Base-by-base conservation (phyloP, 1,140 invertebrate species). In the Conus betulinus region DNA sequence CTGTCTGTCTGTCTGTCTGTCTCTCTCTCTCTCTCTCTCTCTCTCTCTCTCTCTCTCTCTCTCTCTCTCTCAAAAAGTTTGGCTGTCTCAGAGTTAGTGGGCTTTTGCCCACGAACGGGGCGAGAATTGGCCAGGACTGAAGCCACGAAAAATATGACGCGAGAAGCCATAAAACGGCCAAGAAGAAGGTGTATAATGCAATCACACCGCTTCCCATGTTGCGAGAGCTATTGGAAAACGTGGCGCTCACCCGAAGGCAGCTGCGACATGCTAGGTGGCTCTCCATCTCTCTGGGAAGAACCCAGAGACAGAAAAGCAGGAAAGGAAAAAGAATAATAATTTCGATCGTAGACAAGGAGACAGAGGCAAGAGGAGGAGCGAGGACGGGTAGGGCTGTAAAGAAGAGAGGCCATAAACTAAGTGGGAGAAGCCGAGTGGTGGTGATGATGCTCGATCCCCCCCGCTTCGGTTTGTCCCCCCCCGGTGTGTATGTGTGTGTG, bases 131-230 rank as follows among this genome's bases (percentile, higher is more conserved):
- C 67, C 67, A 20, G 67, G 67, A 71, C 67, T 23, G 67, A 71
- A 71, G 67, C 67, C 67, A 71, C 67, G 67, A 71, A 20, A 71
- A 71, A 71, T 71, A 71, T 71, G 67, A 71, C 67, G 67, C 67
- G 23, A n/a, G 67, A 71, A 71, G 17, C 67, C 67, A 3, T 71
- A 71, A 71, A 71, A 23, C 67, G 67, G 11, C 67, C 67, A 23
- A 6, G 23, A n/a, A 20, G 67, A 23, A 71, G 67, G 67, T 71
- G 67, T 71, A 71, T 71, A 71, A 71, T 71, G 23, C 67, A 71
- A 71, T 71, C 67, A 20, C 67, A 23, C 23, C 15, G 15, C 67
- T 71, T n/a, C 67, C 67, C 23, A 71, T 20, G 67, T 13, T 7
- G 67, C 3, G 23, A 23, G 67, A 71, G 67, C 13, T 71, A 71